Evolutionary conservation across 2,888 invertebrate genomes (phyloP), one percentile per base, ranked within the genome.

Genomic region (Amaurobius ferox): DNA sequence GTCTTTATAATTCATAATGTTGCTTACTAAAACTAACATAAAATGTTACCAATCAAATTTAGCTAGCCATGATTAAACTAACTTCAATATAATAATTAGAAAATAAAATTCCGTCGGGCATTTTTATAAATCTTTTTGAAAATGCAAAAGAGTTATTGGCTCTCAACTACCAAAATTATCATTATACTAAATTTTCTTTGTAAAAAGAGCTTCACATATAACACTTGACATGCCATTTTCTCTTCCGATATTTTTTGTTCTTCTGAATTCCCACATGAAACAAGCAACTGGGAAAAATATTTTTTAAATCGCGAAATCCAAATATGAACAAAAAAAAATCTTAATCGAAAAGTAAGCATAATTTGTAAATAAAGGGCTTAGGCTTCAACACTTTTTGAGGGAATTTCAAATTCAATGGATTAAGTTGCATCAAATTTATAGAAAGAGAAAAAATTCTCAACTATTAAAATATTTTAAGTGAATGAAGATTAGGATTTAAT

Each of bases 401-500:
- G 32, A 64, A 78, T 78, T 78, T 48, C 67, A 28, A 35, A 78
- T 55, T 78, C 68, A 39, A 68, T 32, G 77, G 61, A 32, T 78
- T 68, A 68, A 32, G 61, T 55, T 3, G 23, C 13, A 19, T 55
- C 19, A 16, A 13, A 16, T 9, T 9, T 16, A 16, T 44, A 11
- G 44, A 16, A 44, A 44, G 16, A 16, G 16, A 44, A 5, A 44
- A 44, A 44, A 44, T 16, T 7, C 2, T 16, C 44, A 16, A 16
- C 9, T 2, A 44, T 13, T 13, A 44, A 16, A 11, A 35, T 11
- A 7, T 35, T 35, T 35, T 11, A 44, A 44, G 16, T 2, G 16
- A 11, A 16, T 16, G 16, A 44, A 7, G 16, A 44, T 44, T 44
- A 44, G n/a, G n/a, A n/a, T n/a, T 44, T 16, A 44, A 44, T 44